Percentiles rank a stretch among this genome's conserved stretches.
phyloP scores from a whole-genome alignment of 2,888 invertebrate genomes.

The Hyposoter didymator region DNA sequence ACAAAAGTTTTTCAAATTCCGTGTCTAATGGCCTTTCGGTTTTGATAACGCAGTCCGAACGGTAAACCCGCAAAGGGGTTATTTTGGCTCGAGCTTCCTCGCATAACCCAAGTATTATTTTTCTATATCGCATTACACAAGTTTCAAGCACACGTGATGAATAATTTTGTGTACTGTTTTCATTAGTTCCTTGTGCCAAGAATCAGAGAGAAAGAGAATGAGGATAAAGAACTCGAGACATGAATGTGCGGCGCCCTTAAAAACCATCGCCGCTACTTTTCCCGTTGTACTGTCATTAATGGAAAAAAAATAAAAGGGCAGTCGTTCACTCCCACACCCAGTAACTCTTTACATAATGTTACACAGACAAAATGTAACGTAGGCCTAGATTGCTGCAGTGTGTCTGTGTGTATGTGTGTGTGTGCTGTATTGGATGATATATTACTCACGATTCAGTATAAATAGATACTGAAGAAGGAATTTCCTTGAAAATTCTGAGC shows the following conservation, averaged over 20 bases:
- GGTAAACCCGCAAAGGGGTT: slow-evolving; percentile 11
- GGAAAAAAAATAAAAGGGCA: slow-evolving; percentile 40
- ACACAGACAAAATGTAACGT: slow-evolving; percentile 2
- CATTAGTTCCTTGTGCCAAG: slow-evolving; percentile 68
- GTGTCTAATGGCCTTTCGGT: neutral
- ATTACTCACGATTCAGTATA: slow-evolving; percentile 58
- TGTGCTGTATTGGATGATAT: slow-evolving; percentile 22
- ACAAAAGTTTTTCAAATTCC: slow-evolving; percentile 11
- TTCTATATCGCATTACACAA: slow-evolving; percentile 62
- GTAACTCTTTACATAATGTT: no score
- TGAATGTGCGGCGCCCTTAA: slow-evolving; percentile 37
- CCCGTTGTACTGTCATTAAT: slow-evolving; percentile 57
- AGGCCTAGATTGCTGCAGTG: neutral
- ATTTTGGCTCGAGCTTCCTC: slow-evolving; percentile 23
- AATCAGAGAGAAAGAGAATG: slow-evolving; percentile 17
- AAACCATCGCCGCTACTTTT: slow-evolving; percentile 54
- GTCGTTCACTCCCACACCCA: slow-evolving; percentile 6
- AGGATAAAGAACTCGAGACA: neutral
- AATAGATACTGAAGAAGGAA: slow-evolving; percentile 43
- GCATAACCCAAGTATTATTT: slow-evolving; percentile 57
- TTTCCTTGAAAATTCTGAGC: slow-evolving; percentile 28
- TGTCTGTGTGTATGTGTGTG: neutral
- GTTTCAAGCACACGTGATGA: slow-evolving; percentile 53
- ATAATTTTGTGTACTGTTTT: slow-evolving; percentile 69
- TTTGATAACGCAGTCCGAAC: neutral